Evolutionary conservation across 2,888 invertebrate genomes (phyloP).

Genomic region (Drosophila setosimentum): DNA sequence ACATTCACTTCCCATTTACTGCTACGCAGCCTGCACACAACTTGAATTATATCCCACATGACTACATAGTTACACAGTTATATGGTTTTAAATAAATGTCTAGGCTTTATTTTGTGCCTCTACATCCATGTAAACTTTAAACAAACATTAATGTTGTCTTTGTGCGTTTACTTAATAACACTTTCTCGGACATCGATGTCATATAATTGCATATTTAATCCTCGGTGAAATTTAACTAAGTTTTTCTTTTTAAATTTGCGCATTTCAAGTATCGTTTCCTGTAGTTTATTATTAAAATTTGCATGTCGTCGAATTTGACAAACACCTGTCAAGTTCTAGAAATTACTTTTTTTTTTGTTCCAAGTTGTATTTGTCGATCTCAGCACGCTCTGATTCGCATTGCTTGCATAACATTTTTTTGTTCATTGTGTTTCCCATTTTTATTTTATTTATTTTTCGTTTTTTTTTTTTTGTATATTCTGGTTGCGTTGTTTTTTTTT

Average conservation of each 20-base stretch:
- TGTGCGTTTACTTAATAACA: neutral
- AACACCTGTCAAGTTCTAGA: slow-evolving; percentile 74
- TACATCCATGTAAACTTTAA: neutral
- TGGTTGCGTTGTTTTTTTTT: slow-evolving; percentile 13
- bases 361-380: slow-evolving; percentile 42
- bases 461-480: slow-evolving; percentile 12
- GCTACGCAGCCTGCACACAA: slow-evolving; percentile 18
- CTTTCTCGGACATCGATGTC: neutral
- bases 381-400: slow-evolving; percentile 36
- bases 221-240: neutral
- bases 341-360: slow-evolving; percentile 66
- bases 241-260: neutral
- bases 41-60: slow-evolving; percentile 1
- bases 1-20: slow-evolving; percentile 43
- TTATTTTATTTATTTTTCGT: neutral
- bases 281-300: slow-evolving; percentile 69
- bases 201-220: neutral
- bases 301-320: slow-evolving; percentile 81
- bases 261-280: slow-evolving; percentile 14
- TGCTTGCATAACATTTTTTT: slow-evolving; percentile 48
- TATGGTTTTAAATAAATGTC: neutral
- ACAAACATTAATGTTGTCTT: neutral
- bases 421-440: slow-evolving; percentile 14
- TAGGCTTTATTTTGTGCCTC: neutral
- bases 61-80: neutral